phyloP scores from a whole-genome alignment of 1,140 invertebrate species.

The Ostrea denselamellosa region DNA sequence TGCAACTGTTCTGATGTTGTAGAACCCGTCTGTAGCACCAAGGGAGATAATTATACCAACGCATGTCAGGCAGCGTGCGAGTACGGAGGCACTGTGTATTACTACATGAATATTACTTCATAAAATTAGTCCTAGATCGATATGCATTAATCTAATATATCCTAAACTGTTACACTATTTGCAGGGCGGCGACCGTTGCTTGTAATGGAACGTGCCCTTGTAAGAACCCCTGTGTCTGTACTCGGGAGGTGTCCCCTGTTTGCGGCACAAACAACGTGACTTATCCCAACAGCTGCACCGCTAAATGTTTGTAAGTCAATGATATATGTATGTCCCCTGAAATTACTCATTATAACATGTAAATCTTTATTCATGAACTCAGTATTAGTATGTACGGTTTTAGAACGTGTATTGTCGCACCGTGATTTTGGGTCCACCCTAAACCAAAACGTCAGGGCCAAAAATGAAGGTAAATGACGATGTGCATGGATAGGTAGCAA shows the following conservation, averaged over 20 bases:
- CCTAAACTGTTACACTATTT: neutral
- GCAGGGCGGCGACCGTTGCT: neutral
- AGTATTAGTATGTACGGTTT: too few species aligned
- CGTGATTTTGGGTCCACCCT: too few species aligned
- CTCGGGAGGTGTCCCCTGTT: conserved; percentile 44
- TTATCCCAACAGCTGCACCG: conserved; percentile 41
- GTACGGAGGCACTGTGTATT: neutral
- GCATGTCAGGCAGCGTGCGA: conserved; percentile 40
- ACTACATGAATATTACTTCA: neutral
- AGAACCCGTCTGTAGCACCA: conserved; percentile 42
- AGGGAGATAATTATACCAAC: conserved; percentile 34
- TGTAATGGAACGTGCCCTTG: conserved; percentile 44
- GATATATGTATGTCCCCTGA: too few species aligned
- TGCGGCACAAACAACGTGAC: conserved; percentile 42
- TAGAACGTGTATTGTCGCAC: too few species aligned
- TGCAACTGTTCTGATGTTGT: conserved; percentile 30
- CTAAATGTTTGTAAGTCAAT: conserved; percentile 33
- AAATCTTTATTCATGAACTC: too few species aligned
- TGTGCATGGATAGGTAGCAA: too few species aligned
- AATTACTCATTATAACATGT: too few species aligned
- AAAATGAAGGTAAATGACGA: too few species aligned
- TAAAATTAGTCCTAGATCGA: neutral
- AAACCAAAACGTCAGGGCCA: too few species aligned
- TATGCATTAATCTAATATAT: neutral
- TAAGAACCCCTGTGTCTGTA: conserved; percentile 39